These are phyloP conservation scores for Arrhamphus sclerolepis DNA, from an alignment of 2,797 vertebrate genomes.

Conservation along the genomic window DNA sequence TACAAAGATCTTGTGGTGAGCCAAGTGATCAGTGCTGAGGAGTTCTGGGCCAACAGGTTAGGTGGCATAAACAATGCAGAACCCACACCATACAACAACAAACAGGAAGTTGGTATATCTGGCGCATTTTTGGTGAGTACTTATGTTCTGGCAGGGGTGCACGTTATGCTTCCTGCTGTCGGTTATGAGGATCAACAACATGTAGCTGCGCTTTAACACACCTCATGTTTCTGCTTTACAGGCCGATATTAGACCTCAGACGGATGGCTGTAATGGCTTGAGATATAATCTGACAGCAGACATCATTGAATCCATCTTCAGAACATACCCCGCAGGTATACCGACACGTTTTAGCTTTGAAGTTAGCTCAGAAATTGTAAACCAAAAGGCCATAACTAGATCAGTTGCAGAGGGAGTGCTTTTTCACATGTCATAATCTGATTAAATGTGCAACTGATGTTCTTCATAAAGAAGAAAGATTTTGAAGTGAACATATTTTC, in stretches of 20 bases:
- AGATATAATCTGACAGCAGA: constrained; percentile 97
- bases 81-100: constrained; percentile 81
- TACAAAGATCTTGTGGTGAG: constrained; percentile 99
- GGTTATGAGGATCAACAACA: not conserved
- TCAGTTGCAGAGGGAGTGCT: not conserved
- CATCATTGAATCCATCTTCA: constrained; percentile 98
- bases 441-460: constrained; percentile 1
- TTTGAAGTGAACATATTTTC: constrained; percentile 5
- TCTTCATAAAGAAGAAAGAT: not conserved
- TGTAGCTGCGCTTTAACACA: constrained; percentile 6
- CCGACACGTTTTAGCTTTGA: not conserved
- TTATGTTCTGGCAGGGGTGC: not conserved
- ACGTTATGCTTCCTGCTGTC: not conserved
- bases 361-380: not conserved
- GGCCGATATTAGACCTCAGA: constrained; percentile 98
- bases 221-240: constrained; percentile 62
- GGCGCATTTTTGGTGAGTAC: constrained; percentile 94
- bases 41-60: constrained; percentile 98
- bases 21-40: constrained; percentile 97
- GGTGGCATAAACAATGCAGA: constrained; percentile 87
- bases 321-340: constrained; percentile 97
- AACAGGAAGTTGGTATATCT: constrained; percentile 98
- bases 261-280: constrained; percentile 96
- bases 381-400: not conserved
- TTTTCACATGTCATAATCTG: not conserved